Evolutionary conservation across 2,888 invertebrate genomes (phyloP).

Genomic region (Drosophila neonasuta): DNA sequence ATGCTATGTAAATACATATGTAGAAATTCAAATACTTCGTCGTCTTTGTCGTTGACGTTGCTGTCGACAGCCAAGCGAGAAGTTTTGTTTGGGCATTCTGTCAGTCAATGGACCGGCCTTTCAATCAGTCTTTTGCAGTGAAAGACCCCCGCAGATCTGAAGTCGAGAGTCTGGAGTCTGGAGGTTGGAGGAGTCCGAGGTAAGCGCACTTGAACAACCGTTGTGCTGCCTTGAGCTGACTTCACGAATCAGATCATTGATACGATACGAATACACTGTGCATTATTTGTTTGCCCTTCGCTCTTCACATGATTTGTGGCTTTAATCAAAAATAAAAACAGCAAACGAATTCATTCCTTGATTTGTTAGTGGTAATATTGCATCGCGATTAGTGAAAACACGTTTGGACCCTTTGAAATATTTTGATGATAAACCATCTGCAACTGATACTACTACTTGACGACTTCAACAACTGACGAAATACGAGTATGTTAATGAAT

Average conservation of each 20-base stretch:
- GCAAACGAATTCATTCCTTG: constrained; percentile 5
- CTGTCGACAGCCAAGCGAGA: constrained; percentile 46
- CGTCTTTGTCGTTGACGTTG: constrained; percentile 30
- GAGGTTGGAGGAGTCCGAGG: constrained; percentile 11
- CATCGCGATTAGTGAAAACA: constrained; percentile 7
- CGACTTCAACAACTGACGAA: background rate
- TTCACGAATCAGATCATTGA: constrained; percentile 42
- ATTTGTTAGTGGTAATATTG: background rate
- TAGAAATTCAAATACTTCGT: constrained; percentile 32
- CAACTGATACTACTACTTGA: background rate
- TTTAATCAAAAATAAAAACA: background rate
- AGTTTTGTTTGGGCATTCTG: constrained; percentile 63
- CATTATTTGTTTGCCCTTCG: background rate
- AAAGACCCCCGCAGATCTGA: constrained; percentile 48
- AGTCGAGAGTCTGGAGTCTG: constrained; percentile 6
- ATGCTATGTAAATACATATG: constrained; percentile 22
- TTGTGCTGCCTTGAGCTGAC: constrained; percentile 22
- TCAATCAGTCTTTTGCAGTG: constrained; percentile 40
- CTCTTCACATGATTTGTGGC: background rate
- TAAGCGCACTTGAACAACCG: constrained; percentile 39
- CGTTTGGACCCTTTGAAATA: constrained; percentile 7
- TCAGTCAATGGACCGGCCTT: constrained; percentile 48
- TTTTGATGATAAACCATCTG: constrained; percentile 9
- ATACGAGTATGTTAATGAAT: constrained; percentile 8
- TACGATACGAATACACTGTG: background rate